Evolutionary conservation across 2,113 vertebrate genomes (phyloP).

Genomic region (Ancistrus triradiatus): DNA sequence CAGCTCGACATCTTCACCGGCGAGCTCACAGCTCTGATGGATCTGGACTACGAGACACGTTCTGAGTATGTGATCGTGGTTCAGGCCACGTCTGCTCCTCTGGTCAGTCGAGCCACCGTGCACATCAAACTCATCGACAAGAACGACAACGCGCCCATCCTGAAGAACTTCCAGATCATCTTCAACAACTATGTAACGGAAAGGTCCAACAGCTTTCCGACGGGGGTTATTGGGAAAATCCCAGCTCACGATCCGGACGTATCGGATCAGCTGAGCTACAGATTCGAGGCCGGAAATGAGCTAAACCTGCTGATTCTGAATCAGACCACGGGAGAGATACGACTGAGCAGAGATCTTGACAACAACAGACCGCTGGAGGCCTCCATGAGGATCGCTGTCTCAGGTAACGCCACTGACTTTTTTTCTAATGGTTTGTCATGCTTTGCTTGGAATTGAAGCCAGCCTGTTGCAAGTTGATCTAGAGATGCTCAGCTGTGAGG

Average conservation of each 20-base stretch:
- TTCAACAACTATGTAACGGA: slow-evolving; percentile 97
- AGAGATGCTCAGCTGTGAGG: no score
- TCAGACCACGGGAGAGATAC: slow-evolving; percentile 82
- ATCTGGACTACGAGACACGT: slow-evolving; percentile 86
- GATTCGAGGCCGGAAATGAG: slow-evolving; percentile 88
- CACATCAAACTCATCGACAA: slow-evolving; percentile 87
- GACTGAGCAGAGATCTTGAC: slow-evolving; percentile 84
- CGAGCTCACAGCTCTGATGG: slow-evolving; percentile 84
- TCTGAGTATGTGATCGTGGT: slow-evolving; percentile 89
- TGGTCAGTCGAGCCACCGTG: slow-evolving; percentile 89
- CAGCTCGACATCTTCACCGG: slow-evolving; percentile 95
- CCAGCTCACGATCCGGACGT: slow-evolving; percentile 86
- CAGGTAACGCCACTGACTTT: slow-evolving; percentile 73
- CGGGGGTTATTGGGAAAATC: slow-evolving; percentile 84
- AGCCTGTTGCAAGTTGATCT: no score
- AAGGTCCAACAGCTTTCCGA: slow-evolving; percentile 85
- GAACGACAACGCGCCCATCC: slow-evolving; percentile 86
- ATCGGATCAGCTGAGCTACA: slow-evolving; percentile 82
- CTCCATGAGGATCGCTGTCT: slow-evolving; percentile 88
- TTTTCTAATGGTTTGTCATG: no score
- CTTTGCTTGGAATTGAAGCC: no score
- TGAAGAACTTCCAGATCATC: slow-evolving; percentile 94
- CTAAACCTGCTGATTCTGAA: slow-evolving; percentile 88
- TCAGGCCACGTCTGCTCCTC: slow-evolving; percentile 90
- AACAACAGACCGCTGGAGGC: slow-evolving; percentile 95